phyloP scores from a whole-genome alignment of 2,797 vertebrate species.

The Xiphorhynchus erythropygius region DNA sequence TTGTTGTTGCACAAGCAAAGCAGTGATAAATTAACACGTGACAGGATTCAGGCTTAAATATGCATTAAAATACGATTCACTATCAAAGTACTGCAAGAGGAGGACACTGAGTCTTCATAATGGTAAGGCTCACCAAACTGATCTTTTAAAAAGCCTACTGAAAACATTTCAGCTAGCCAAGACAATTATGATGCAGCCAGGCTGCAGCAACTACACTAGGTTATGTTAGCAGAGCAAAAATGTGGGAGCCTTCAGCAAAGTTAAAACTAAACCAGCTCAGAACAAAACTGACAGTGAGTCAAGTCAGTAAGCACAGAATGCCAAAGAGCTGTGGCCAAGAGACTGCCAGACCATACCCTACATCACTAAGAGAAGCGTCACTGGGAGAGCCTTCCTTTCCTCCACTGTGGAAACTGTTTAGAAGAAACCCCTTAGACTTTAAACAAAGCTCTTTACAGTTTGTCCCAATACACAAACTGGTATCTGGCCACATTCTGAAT shows the following conservation, averaged over 20 bases:
- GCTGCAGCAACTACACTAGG: not conserved
- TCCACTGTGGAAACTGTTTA: accelerated
- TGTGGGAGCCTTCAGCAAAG: not conserved
- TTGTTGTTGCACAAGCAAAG: not conserved
- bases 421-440: not conserved
- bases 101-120: not conserved
- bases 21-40: not conserved
- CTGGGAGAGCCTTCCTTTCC: not conserved
- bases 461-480: not conserved
- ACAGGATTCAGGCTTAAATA: not conserved
- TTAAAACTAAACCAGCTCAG: not conserved
- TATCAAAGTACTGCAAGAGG: not conserved
- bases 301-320: not conserved
- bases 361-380: not conserved
- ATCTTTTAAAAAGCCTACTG: not conserved
- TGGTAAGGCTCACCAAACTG: not conserved
- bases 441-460: not conserved
- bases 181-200: not conserved
- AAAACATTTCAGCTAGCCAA: not conserved
- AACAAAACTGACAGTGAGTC: not conserved
- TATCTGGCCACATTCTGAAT: not conserved
- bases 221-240: not conserved
- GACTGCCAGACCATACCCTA: not conserved
- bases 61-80: not conserved
- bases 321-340: not conserved